Evolutionary conservation across 2,888 invertebrate genomes (phyloP).

Genomic region (Calameuta filiformis): DNA sequence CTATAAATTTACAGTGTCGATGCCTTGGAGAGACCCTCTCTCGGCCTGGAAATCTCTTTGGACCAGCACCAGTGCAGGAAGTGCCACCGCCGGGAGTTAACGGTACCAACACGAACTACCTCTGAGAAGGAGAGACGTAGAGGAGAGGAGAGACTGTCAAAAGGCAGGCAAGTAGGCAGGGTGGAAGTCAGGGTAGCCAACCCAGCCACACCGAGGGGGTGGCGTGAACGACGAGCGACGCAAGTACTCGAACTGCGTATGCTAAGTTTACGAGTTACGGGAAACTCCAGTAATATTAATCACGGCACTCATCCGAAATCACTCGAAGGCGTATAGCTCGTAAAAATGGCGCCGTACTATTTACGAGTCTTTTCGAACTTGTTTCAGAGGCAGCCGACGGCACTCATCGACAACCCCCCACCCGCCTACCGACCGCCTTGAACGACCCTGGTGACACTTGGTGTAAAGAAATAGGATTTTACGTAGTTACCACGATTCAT

Average conservation of each 20-base stretch:
- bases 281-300: constrained; percentile 64
- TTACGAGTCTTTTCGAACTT: constrained; percentile 47
- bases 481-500: not conserved
- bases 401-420: not conserved
- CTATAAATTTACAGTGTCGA: constrained; percentile 63
- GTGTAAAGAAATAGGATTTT: not conserved
- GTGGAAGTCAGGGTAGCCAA: not conserved
- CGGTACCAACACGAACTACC: not conserved
- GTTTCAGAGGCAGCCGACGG: constrained; percentile 22
- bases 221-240: constrained; percentile 23
- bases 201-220: not conserved
- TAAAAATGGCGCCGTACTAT: constrained; percentile 52
- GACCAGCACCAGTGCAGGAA: not conserved
- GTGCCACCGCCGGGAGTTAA: not conserved
- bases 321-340: constrained; percentile 48
- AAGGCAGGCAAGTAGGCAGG: not conserved
- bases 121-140: constrained; percentile 11
- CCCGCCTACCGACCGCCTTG: not conserved
- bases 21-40: constrained; percentile 24
- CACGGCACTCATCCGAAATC: constrained; percentile 57
- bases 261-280: constrained; percentile 63
- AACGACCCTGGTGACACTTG: not conserved
- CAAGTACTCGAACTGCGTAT: constrained; percentile 49
- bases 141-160: not conserved
- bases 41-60: constrained; percentile 20